Evolutionary conservation across 2,888 invertebrate species (phyloP).

Genomic region (Eupithecia centaureata): DNA sequence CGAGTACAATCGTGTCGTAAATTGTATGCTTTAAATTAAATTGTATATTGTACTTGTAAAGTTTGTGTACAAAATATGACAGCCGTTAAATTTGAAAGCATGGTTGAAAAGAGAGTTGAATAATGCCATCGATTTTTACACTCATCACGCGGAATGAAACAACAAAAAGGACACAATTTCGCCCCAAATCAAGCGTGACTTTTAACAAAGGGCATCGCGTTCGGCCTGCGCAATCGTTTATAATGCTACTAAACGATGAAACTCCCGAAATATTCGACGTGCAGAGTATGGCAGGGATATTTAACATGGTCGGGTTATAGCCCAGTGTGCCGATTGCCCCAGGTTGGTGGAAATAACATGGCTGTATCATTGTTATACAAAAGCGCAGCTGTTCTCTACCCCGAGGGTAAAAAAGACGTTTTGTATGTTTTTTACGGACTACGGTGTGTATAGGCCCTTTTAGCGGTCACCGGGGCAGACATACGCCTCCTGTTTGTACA

Average conservation of each 20-base stretch:
- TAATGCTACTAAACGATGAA: conserved; percentile 56
- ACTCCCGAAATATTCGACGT: conserved; percentile 27
- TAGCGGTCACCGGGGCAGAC: conserved; percentile 77
- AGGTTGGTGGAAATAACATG: conserved; percentile 76
- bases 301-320: conserved; percentile 55
- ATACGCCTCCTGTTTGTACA: conserved; percentile 61
- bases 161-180: conserved; percentile 82
- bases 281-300: conserved; percentile 43
- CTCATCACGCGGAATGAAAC: conserved; percentile 73
- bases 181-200: conserved; percentile 81
- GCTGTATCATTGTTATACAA: conserved; percentile 82
- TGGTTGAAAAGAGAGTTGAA: conserved; percentile 39
- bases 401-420: conserved; percentile 80
- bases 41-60: conserved; percentile 9
- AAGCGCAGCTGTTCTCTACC: conserved; percentile 81
- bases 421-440: conserved; percentile 71
- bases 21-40: background rate
- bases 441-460: conserved; percentile 67
- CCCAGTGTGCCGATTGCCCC: conserved; percentile 73
- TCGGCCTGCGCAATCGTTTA: conserved; percentile 67
- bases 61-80: conserved; percentile 45
- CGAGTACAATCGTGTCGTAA: conserved; percentile 46
- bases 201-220: conserved; percentile 74
- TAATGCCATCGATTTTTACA: conserved; percentile 73
- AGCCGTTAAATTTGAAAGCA: conserved; percentile 40